Conservation (phyloP, 2,113 vertebrate genomes). For the Progne subis region DNA sequence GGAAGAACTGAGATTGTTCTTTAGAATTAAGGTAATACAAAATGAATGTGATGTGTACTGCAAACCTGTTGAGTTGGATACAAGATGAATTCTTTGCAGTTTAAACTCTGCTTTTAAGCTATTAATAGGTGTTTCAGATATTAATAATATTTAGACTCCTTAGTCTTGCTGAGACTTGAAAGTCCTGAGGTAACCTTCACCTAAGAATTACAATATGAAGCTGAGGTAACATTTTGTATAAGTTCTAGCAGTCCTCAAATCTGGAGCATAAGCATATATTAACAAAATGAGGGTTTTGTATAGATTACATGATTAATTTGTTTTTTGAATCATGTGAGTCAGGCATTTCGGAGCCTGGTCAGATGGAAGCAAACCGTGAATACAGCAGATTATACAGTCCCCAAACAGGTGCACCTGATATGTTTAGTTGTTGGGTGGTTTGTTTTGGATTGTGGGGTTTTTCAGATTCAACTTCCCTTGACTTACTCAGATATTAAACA, state of each 20-base stretch:
- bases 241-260: not conserved
- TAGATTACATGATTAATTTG: not conserved
- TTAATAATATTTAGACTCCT: not conserved
- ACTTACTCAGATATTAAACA: not conserved
- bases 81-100: not conserved
- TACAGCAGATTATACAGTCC: not conserved
- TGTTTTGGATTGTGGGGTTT: fast-evolving
- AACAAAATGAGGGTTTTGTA: not conserved
- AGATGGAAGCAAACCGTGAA: not conserved
- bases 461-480: not conserved
- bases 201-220: not conserved
- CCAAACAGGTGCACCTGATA: not conserved
- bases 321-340: not conserved
- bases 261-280: not conserved
- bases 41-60: not conserved
- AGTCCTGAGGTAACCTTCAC: not conserved
- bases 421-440: not conserved
- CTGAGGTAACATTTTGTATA: not conserved
- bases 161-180: not conserved
- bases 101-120: not conserved
- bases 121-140: not conserved
- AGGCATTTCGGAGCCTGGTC: not conserved
- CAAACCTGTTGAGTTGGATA: not conserved
- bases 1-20: not conserved
- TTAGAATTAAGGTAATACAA: not conserved